Evolutionary conservation across 2,888 invertebrate species (phyloP), one percentile per base, ranked within the genome.

Genomic region (Mesodorylaimus sp.): DNA sequence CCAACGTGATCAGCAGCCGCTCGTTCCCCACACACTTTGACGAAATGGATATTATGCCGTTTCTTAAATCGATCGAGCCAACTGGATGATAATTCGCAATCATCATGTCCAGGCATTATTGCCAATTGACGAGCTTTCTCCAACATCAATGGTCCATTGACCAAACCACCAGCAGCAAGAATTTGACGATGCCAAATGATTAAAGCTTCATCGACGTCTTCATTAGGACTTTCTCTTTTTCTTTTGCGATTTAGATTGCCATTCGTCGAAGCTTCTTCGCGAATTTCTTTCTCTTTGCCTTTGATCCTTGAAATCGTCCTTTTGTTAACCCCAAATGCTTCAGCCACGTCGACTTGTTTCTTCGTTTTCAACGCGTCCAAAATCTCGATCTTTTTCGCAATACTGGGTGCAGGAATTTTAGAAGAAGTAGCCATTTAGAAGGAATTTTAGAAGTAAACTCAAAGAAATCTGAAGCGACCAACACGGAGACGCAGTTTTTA

Each of bases 121-220:
- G 32, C 32, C 32, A 32, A 32, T 10, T 32, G 32, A 32, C 32
- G 32, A 7, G 16, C 41, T 39, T 39, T n/a, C 21, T 39, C 41
- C 21, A 39, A 39, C 41, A 39, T 39, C 21, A 39, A 19, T 21
- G 41, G 41, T 7, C 41, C 41, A 39, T 39, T 39, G 41, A 39
- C 41, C 13, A 39, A 13, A 39, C 13, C 41, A 21, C 21, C 21
- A 19, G 10, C n/a, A 39, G 41, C 41, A 19, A 10, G 13, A 16
- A 39, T 21, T 21, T 39, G 13, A 21, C 21, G 41, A 39, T 19
- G 21, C 41, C 41, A 39, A 16, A 21, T 39, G 41, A 39, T 39
- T 21, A 21, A 21, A 10, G 41, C 41, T 19, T 39, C 21, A 10
- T 7, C 41, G 21, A 39, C 41, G 21, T 39, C 41, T 39, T n/a